Percentiles rank a stretch among this genome's conserved stretches.
phyloP scores from a whole-genome alignment of 2,113 vertebrate genomes.

The Oceanites oceanicus region DNA sequence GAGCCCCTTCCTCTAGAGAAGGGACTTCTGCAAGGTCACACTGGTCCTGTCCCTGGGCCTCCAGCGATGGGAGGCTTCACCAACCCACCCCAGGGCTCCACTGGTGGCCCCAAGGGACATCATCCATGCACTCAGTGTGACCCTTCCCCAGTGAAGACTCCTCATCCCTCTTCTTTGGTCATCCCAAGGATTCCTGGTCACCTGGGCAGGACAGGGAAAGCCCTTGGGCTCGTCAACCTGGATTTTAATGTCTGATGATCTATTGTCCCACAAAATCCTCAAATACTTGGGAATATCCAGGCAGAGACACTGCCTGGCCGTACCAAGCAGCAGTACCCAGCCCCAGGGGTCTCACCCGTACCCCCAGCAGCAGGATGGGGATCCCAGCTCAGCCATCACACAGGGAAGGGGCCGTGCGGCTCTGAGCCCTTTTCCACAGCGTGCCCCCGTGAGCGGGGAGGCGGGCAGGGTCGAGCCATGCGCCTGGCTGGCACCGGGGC shows the following conservation, averaged over 20 bases:
- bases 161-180: not conserved
- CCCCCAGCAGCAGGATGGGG: not conserved
- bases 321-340: accelerated
- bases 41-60: not conserved
- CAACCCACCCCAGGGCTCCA: not conserved
- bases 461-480: accelerated
- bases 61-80: not conserved
- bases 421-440: accelerated
- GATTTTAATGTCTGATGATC: not conserved
- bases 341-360: accelerated
- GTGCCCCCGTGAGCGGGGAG: accelerated
- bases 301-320: accelerated
- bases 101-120: not conserved
- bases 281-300: not conserved
- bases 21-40: not conserved
- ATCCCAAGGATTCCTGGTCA: not conserved
- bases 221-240: not conserved
- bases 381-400: not conserved
- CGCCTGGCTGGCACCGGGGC: not conserved
- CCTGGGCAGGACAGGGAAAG: not conserved
- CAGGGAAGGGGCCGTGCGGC: accelerated
- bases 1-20: not conserved
- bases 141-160: not conserved
- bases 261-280: not conserved
- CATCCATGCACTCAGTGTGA: not conserved